These are phyloP conservation scores for Tetrax tetrax DNA, from an alignment of 2,113 vertebrate species.

Conservation along the genomic window DNA sequence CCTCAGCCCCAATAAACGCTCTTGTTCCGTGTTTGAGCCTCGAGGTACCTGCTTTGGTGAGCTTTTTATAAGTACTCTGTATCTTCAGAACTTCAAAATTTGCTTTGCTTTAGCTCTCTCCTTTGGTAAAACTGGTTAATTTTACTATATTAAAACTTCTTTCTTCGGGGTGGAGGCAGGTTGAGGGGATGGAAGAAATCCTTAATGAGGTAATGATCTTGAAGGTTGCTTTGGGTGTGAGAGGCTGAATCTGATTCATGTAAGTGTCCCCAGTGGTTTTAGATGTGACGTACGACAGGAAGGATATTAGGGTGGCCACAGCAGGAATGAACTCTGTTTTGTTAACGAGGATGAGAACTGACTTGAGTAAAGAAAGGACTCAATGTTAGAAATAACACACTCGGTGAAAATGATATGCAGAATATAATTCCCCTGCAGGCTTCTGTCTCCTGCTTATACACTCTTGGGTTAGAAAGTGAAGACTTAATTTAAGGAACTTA, in stretches of 20 bases:
- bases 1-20: rapidly evolving
- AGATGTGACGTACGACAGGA: rapidly evolving
- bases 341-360: constrained; percentile 23
- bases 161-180: neutral
- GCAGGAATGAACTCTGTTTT: neutral
- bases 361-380: constrained; percentile 9
- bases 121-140: neutral
- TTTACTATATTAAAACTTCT: neutral
- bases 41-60: neutral
- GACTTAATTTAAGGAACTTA: constrained; percentile 67
- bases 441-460: constrained; percentile 56
- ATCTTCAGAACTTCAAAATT: neutral
- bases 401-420: constrained; percentile 49
- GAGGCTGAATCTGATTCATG: neutral
- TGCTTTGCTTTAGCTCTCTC: neutral
- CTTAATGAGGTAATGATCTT: neutral
- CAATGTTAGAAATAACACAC: constrained; percentile 12
- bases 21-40: neutral
- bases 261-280: neutral
- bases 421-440: constrained; percentile 63
- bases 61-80: neutral
- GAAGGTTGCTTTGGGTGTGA: neutral
- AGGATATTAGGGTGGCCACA: neutral
- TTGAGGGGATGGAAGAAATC: neutral
- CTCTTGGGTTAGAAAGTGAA: constrained; percentile 61